Evolutionary conservation across 2,888 invertebrate genomes (phyloP).

Genomic region (Trimorus sp.): DNA sequence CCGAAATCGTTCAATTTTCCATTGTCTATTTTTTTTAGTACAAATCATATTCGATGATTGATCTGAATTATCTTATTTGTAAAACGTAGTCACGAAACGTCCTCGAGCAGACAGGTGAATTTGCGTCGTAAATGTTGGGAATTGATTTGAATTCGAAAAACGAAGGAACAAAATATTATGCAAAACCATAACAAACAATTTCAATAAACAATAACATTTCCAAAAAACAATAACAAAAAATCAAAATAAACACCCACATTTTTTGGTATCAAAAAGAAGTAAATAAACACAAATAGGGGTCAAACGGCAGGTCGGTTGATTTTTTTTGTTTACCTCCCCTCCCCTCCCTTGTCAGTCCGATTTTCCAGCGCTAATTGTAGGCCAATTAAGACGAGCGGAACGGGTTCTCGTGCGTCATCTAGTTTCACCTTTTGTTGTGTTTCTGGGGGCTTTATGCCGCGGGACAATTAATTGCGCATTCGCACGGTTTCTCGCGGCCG

Average conservation of each 20-base stretch:
- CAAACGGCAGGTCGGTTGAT: no score
- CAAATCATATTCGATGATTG: not conserved
- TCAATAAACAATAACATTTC: not conserved
- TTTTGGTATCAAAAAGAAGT: no score
- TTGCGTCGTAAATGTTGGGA: not conserved
- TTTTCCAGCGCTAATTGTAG: slow-evolving; percentile 5
- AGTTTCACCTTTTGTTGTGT: slow-evolving; percentile 18
- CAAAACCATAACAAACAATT: not conserved
- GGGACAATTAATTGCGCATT: not conserved
- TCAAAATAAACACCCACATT: no score
- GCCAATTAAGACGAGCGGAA: slow-evolving; percentile 11
- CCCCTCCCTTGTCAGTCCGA: no score
- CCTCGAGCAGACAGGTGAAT: no score
- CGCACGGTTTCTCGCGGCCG: slow-evolving; percentile 22
- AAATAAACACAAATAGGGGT: no score
- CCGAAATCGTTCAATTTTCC: slow-evolving; percentile 4
- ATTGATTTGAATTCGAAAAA: no score
- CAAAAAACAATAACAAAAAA: no score
- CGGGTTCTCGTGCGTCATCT: slow-evolving; percentile 9
- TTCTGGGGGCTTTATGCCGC: not conserved
- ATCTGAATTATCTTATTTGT: not conserved
- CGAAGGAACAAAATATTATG: no score
- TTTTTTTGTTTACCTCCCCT: no score
- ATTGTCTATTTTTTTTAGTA: not conserved
- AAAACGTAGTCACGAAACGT: not conserved